Evolutionary conservation across 2,888 invertebrate species (phyloP), one percentile per base, ranked within the genome.

Genomic region (Xylophagus ater): DNA sequence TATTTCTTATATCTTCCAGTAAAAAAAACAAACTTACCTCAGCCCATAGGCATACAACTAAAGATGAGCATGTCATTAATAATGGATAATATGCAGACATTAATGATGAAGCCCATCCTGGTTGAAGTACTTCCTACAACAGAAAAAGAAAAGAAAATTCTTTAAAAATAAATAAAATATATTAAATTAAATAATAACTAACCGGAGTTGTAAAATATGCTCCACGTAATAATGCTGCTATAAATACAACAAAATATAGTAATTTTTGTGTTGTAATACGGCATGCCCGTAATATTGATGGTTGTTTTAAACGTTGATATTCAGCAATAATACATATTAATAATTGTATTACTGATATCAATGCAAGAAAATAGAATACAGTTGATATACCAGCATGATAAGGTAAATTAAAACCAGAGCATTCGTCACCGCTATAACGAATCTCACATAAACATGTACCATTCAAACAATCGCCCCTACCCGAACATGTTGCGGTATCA

Each of bases 41-140:
- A 26, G 90, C 90, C 90, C 90, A 90, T 61, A 89, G 86, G 65
- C 92, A 92, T 48, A 90, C 89, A 49, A 92, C 82, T 43, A 90
- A 71, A 1, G 90, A 90, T 1, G 88, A 83, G 36, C 89, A 87
- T 8, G 88, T 85, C 71, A 90, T 74, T 41, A 90, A 70, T 30
- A 92, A 71, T 2, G 90, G 89, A 65, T 90, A 92, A 66, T 88
- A 92, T 0, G 89, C 88, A 17, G 87, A 87, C 53, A 88, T 73
- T 30, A 92, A 71, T 57, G 85, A 86, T 43, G 81, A 78, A 8
- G 89, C 81, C 89, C 89, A 89, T 48, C 81, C 79, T 52, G 84
- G 81, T 61, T 80, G 77, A 58, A 83, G 78, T 47, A 79, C 79
- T 51, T 81, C 76, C 85, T 85, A 61, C 9, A 46, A 51, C 50